These are phyloP conservation scores for Lagria hirta DNA, from an alignment of 2,888 invertebrate species.

Conservation along the genomic window DNA sequence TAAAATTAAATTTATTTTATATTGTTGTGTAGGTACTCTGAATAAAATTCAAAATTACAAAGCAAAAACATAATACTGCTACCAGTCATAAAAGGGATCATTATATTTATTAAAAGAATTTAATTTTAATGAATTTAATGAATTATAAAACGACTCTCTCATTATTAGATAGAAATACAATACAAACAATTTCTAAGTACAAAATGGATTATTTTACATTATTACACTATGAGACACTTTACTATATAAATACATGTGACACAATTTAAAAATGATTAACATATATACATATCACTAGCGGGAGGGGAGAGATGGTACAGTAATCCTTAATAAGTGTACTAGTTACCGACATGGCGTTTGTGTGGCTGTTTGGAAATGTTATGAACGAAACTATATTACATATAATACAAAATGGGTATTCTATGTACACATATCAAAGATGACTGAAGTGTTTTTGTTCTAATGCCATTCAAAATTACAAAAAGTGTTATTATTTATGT, in stretches of 20 bases:
- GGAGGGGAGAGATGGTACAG: constrained; percentile 42
- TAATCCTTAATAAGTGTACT: constrained; percentile 49
- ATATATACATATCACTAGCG: constrained; percentile 50
- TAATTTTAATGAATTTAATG: constrained; percentile 7
- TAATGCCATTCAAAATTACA: constrained; percentile 33
- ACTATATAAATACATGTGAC: constrained; percentile 48
- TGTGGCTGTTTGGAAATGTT: constrained; percentile 49
- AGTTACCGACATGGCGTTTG: constrained; percentile 39
- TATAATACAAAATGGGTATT: constrained; percentile 51
- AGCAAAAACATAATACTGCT: constrained; percentile 11
- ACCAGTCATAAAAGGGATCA: constrained; percentile 2
- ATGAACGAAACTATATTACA: constrained; percentile 54
- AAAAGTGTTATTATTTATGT: constrained; percentile 19
- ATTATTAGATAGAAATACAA: constrained; percentile 33
- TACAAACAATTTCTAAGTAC: constrained; percentile 48
- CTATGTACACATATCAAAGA: constrained; percentile 47
- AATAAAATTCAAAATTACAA: no score
- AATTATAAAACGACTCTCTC: constrained; percentile 11
- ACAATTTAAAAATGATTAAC: constrained; percentile 46
- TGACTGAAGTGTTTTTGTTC: constrained; percentile 41
- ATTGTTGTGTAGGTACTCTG: no score
- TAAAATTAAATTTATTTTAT: no score
- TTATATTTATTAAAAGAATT: no score
- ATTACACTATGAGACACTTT: constrained; percentile 48
- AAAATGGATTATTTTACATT: constrained; percentile 50